Percentiles rank a stretch among this genome's conserved stretches.
Evolutionary conservation across 2,888 invertebrate species (phyloP).

Genomic region (Neoaliturus tenellus): DNA sequence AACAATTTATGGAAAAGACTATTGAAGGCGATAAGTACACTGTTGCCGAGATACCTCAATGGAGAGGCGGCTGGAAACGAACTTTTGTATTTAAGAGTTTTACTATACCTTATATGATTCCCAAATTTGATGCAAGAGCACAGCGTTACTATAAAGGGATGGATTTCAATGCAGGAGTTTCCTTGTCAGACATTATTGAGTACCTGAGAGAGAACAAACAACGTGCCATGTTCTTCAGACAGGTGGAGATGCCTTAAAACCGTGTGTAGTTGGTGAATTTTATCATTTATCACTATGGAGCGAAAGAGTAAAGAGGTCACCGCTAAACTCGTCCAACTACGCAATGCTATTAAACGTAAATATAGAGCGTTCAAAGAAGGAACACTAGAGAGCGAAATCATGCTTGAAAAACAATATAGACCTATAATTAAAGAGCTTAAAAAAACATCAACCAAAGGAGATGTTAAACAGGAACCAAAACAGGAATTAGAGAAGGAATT

Average conservation of each 20-base stretch:
- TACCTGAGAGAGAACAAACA: background rate
- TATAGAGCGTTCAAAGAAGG: background rate
- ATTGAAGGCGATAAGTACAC: background rate
- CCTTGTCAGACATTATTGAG: background rate
- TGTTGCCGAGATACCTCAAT: background rate
- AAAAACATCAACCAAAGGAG: background rate
- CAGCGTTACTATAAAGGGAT: background rate
- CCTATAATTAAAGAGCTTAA: background rate
- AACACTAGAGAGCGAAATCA: background rate
- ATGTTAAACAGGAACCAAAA: background rate
- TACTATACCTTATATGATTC: background rate
- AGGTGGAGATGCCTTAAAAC: slow-evolving; percentile 18
- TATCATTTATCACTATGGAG: slow-evolving; percentile 6
- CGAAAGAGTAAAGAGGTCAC: slow-evolving; percentile 6
- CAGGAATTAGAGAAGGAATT: background rate
- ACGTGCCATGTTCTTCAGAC: slow-evolving; percentile 3
- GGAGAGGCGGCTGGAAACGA: background rate
- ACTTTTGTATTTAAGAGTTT: slow-evolving; percentile 16
- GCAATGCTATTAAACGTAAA: slow-evolving; percentile 14
- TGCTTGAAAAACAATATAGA: slow-evolving; percentile 2
- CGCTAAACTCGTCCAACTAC: background rate
- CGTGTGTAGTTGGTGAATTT: too few species aligned
- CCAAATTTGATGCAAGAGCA: background rate
- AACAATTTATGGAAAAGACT: background rate
- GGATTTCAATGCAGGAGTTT: background rate